Evolutionary conservation across 2,113 vertebrate species (phyloP).

Genomic region (Siniperca knerii): DNA sequence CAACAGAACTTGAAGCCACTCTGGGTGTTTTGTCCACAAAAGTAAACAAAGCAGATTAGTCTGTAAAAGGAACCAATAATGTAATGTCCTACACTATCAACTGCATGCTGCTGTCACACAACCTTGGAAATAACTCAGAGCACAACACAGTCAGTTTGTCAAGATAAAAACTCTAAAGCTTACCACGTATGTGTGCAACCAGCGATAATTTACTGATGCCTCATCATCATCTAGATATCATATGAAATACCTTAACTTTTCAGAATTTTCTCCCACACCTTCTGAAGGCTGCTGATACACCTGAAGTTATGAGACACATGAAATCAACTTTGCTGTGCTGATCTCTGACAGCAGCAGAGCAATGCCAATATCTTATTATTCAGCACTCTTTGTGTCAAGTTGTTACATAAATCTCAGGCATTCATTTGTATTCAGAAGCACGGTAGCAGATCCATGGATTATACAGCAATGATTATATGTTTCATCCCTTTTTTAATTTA

Average conservation of each 20-base stretch:
- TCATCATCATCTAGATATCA: neutral
- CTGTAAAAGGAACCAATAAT: neutral
- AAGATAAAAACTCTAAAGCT: neutral
- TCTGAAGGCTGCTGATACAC: neutral
- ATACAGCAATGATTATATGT: neutral
- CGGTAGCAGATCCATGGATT: neutral
- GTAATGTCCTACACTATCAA: neutral
- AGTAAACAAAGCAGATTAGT: no score
- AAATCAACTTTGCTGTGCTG: neutral
- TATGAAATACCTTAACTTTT: neutral
- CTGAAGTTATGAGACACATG: neutral
- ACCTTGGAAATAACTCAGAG: neutral
- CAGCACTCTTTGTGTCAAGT: neutral
- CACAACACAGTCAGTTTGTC: neutral
- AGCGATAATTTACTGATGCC: neutral
- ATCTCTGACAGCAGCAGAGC: neutral
- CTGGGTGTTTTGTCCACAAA: neutral
- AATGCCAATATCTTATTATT: conserved; percentile 3
- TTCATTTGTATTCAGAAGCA: neutral
- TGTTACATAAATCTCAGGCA: neutral
- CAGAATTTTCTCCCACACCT: neutral
- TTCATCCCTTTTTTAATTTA: neutral
- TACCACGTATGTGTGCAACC: neutral
- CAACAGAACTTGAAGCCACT: neutral
- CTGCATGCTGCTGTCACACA: neutral